Evolutionary conservation across 1,140 invertebrate species (phyloP).

Genomic region (Hycleus phaleratus): DNA sequence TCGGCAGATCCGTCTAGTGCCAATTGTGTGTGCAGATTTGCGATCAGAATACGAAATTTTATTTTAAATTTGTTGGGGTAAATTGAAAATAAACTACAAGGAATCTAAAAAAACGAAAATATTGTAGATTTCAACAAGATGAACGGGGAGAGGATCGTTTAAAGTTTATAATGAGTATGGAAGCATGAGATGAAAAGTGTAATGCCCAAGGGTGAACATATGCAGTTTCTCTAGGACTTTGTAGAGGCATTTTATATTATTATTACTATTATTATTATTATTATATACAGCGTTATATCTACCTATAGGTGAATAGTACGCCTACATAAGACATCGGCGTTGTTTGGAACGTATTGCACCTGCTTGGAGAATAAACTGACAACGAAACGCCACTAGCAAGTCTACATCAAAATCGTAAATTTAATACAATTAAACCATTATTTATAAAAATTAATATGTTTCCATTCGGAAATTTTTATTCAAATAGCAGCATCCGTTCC

Average conservation of each 20-base stretch:
- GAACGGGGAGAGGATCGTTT: slow-evolving; percentile 8
- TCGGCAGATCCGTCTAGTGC: slow-evolving; percentile 2
- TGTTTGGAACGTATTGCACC: too few relatives aligned
- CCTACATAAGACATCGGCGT: too few relatives aligned
- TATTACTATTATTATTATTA: neutral
- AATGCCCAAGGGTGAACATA: neutral
- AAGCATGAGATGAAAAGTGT: slow-evolving; percentile 2
- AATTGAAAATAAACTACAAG: too few relatives aligned
- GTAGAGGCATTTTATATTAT: neutral
- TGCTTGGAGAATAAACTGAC: too few relatives aligned
- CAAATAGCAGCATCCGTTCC: too few relatives aligned
- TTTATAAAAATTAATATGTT: too few relatives aligned
- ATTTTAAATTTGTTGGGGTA: too few relatives aligned
- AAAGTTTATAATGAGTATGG: slow-evolving; percentile 15
- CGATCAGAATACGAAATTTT: too few relatives aligned
- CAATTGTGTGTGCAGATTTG: too few relatives aligned
- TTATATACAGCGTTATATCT: neutral
- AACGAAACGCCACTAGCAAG: neutral
- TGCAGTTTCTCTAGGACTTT: neutral
- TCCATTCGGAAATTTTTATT: too few relatives aligned
- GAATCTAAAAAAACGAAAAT: too few relatives aligned
- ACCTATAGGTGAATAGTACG: neutral
- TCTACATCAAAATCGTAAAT: neutral
- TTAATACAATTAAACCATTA: slow-evolving; percentile 2
- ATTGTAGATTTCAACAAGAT: neutral